Base-by-base conservation (phyloP, 2,797 vertebrate genomes). In the Smutsia gigantea region DNA sequence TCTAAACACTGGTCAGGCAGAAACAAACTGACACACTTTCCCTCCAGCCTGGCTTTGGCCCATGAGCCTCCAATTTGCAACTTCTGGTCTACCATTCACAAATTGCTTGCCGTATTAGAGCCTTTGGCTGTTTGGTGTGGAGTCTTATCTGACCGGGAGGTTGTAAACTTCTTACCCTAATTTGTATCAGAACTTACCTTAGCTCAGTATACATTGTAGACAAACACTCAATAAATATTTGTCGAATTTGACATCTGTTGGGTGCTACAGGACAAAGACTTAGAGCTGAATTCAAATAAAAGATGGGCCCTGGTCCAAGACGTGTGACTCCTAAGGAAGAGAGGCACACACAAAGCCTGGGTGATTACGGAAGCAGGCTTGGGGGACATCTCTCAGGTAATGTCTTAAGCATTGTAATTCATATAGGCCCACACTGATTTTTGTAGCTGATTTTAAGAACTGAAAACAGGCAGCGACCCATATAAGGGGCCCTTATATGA, bases 121-220 rank as follows among this genome's bases (percentile, higher is more conserved):
- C 9, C 7, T 93, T 74, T 39, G 51, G 39, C 59, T 53, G 0
- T 82, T 91, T 87, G 49, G 31, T 87, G 25, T 49, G 74, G 78
- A 71, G 63, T 81, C 66, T 87, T 86, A 72, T 27, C 64, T 93
- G 37, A 87, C 63, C 7, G 29, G 7, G n/a, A 53, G 59, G 27
- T 75, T 94, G 25, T 91, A 69, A 94, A 94, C 55, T 93, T 34
- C 31, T 83, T 94, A 84, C 11, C 68, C 86, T 88, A 46, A 59
- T 85, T 75, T 86, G 42, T 79, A 17, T 92, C 29, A 93, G 79
- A 92, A 74, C 81, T 92, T 84, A 59, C 59, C 87, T 46, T 23
- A 90, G 61, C 7, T 4, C 66, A 66, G 12, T 63, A 19, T 42
- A 49, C 14, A 23, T 72, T 89, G 46, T 59, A 85, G 90, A 53